These are phyloP conservation scores for Coptodon bakossiorum DNA, from an alignment of 2,113 vertebrate species.

Conservation along the genomic window DNA sequence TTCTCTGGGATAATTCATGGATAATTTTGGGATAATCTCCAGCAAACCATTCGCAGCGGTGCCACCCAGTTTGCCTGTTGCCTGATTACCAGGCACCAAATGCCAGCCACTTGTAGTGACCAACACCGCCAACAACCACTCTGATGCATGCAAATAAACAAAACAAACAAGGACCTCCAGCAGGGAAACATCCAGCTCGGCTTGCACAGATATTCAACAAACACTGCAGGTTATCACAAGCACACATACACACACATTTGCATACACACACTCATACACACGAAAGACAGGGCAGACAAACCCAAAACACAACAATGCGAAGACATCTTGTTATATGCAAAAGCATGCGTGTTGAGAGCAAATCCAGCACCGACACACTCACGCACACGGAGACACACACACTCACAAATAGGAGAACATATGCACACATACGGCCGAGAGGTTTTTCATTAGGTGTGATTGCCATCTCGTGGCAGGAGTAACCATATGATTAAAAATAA, in stretches of 20 bases:
- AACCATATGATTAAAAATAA: background rate
- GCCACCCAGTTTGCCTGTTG: slow-evolving; percentile 67
- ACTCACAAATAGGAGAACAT: background rate
- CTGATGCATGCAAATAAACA: slow-evolving; percentile 52
- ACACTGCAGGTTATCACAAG: background rate
- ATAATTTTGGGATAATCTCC: slow-evolving; percentile 75
- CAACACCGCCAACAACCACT: slow-evolving; percentile 62
- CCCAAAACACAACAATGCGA: background rate
- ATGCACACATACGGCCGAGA: background rate
- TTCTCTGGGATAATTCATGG: slow-evolving; percentile 69
- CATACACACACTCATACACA: background rate
- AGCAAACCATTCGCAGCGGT: slow-evolving; percentile 60
- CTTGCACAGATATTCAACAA: background rate
- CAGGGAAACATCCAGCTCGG: slow-evolving; percentile 8
- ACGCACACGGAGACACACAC: background rate
- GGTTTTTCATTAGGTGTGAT: slow-evolving; percentile 42
- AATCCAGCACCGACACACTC: background rate
- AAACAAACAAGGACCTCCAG: slow-evolving; percentile 43
- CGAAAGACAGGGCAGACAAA: background rate
- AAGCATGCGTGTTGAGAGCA: background rate
- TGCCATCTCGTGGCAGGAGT: slow-evolving; percentile 64
- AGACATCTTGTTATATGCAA: background rate
- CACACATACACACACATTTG: background rate
- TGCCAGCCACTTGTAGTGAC: slow-evolving; percentile 70
- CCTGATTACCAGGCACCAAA: slow-evolving; percentile 61